Conservation (phyloP, 2,113 vertebrate genomes). For the Takifugu bimaculatus region DNA sequence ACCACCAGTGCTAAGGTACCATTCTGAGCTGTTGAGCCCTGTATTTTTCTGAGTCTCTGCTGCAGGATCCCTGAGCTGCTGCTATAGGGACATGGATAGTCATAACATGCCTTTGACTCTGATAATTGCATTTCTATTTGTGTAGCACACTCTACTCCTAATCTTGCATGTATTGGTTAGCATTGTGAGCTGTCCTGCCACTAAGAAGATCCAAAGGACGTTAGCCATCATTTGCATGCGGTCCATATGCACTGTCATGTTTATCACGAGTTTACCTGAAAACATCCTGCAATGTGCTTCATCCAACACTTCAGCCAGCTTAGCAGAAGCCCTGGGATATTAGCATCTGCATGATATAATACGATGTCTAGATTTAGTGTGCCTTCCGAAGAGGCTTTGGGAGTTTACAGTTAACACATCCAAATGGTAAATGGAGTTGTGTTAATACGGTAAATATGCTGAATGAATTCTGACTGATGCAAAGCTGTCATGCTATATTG, state of each 20-base stretch:
- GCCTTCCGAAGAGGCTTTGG: slow-evolving; percentile 23
- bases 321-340: slow-evolving; percentile 11
- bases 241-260: slow-evolving; percentile 25
- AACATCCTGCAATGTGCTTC: slow-evolving; percentile 17
- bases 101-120: slow-evolving; percentile 38
- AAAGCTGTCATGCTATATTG: slow-evolving; percentile 10
- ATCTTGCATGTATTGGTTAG: slow-evolving; percentile 25
- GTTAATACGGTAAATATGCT: slow-evolving; percentile 7
- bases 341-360: slow-evolving; percentile 21
- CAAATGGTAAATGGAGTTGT: slow-evolving; percentile 14
- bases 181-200: slow-evolving; percentile 39
- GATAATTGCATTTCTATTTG: slow-evolving; percentile 6
- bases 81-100: slow-evolving; percentile 43
- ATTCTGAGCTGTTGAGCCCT: slow-evolving; percentile 26
- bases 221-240: slow-evolving; percentile 58
- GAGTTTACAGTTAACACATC: slow-evolving; percentile 7
- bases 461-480: background rate
- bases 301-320: background rate
- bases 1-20: slow-evolving; percentile 1
- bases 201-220: slow-evolving; percentile 41
- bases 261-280: slow-evolving; percentile 6
- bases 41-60: slow-evolving; percentile 58
- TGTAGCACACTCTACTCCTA: slow-evolving; percentile 22
- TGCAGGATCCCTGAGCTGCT: slow-evolving; percentile 55
- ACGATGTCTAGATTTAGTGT: slow-evolving; percentile 21